Percentiles rank a stretch among this genome's conserved stretches.
These are phyloP conservation scores for Cheilosia urbana DNA, from an alignment of 2,888 invertebrate genomes.

Conservation along the genomic window DNA sequence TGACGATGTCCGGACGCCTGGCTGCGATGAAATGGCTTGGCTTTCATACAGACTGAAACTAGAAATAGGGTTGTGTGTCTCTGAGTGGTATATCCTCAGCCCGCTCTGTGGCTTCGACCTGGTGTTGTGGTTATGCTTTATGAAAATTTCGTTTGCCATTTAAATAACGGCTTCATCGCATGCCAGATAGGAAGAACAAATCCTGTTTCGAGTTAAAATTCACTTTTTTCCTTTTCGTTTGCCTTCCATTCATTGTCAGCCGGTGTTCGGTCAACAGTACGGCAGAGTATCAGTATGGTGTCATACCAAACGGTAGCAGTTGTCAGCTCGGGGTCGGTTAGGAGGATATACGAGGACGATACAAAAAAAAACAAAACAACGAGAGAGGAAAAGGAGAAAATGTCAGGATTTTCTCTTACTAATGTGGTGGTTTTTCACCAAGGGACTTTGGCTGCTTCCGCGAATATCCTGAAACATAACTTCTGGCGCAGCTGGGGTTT, in stretches of 20 bases:
- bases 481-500: slow-evolving; percentile 58
- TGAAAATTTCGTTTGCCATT: slow-evolving; percentile 75
- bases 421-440: slow-evolving; percentile 25
- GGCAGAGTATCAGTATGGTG: slow-evolving; percentile 5
- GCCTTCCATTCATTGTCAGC: slow-evolving; percentile 49
- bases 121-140: slow-evolving; percentile 76
- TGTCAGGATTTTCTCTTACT: slow-evolving; percentile 12
- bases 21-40: slow-evolving; percentile 49
- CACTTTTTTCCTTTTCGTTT: slow-evolving; percentile 10
- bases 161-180: slow-evolving; percentile 76
- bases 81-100: slow-evolving; percentile 31
- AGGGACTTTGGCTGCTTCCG: slow-evolving; percentile 50
- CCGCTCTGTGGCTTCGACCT: slow-evolving; percentile 58
- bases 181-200: slow-evolving; percentile 74
- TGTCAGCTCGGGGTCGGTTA: slow-evolving; percentile 59
- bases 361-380: neutral
- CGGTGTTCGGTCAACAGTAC: slow-evolving; percentile 53
- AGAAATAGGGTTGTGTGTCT: neutral
- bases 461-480: slow-evolving; percentile 66
- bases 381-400: neutral
- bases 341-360: slow-evolving; percentile 41
- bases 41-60: slow-evolving; percentile 32
- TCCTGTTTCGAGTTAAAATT: slow-evolving; percentile 62
- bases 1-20: slow-evolving; percentile 57
- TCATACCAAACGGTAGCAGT: slow-evolving; percentile 25